A percentile compares a stretch with the other conserved stretches of the same genome.
phyloP scores from a whole-genome alignment of 2,888 invertebrate genomes.

The Melanargia galathea region DNA sequence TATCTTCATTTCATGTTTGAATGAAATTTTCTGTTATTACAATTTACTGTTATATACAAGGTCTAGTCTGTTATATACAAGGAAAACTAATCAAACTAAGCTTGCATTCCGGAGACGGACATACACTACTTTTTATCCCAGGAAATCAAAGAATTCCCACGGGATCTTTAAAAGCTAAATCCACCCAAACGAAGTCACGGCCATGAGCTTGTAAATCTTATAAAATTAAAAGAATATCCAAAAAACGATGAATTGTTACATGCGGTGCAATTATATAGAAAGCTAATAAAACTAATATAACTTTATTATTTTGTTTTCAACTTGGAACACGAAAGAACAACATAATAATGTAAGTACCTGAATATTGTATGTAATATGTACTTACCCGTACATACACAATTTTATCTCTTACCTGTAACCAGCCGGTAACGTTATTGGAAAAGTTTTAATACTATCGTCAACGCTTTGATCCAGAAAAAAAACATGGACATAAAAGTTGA shows the following conservation, averaged over 20 bases:
- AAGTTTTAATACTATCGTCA: slow-evolving; percentile 41
- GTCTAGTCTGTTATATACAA: too few species aligned
- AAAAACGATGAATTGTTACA: too few species aligned
- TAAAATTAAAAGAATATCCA: not conserved
- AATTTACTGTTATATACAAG: too few species aligned
- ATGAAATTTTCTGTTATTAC: too few species aligned
- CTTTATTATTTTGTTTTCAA: slow-evolving; percentile 8
- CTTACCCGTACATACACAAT: not conserved
- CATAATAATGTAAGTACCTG: slow-evolving; percentile 12
- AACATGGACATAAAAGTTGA: slow-evolving; percentile 1
- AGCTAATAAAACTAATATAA: not conserved
- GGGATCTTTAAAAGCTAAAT: too few species aligned
- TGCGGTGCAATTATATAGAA: not conserved
- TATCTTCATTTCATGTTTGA: too few species aligned
- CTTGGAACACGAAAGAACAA: not conserved
- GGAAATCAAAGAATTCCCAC: too few species aligned
- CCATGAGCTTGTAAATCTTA: not conserved
- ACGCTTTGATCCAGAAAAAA: slow-evolving; percentile 6
- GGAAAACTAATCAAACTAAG: too few species aligned
- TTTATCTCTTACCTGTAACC: not conserved
- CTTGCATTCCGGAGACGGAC: too few species aligned
- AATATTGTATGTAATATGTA: not conserved
- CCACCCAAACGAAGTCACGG: too few species aligned
- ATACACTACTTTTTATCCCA: too few species aligned
- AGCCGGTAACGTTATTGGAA: slow-evolving; percentile 28